phyloP scores from a whole-genome alignment of 2,888 invertebrate species.

The Acanthopleura granulata region DNA sequence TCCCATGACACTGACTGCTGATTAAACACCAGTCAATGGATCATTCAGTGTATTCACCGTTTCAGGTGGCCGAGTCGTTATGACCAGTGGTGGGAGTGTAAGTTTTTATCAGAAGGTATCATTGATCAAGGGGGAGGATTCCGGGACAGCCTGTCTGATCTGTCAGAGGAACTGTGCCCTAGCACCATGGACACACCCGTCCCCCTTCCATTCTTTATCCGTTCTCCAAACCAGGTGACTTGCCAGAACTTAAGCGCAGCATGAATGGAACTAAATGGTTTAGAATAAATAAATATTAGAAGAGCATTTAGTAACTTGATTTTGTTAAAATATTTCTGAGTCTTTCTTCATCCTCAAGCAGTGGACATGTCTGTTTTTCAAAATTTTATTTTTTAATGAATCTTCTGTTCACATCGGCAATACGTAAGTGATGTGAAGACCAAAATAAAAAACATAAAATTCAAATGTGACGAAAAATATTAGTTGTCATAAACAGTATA shows the following conservation, averaged over 20 bases:
- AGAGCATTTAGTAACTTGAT: background rate
- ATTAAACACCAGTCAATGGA: too few relatives aligned
- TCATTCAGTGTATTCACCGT: background rate
- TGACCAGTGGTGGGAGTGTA: conserved; percentile 71
- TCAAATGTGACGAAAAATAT: too few relatives aligned
- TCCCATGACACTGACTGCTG: too few relatives aligned
- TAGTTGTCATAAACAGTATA: too few relatives aligned
- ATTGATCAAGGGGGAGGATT: conserved; percentile 70
- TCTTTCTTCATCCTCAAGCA: too few relatives aligned
- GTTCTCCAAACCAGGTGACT: conserved; percentile 67
- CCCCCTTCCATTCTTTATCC: conserved; percentile 65
- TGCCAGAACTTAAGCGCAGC: background rate
- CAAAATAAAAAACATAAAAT: too few relatives aligned
- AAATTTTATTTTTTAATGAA: too few relatives aligned
- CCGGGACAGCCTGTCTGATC: conserved; percentile 68
- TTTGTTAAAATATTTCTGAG: background rate
- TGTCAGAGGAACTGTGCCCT: conserved; percentile 69
- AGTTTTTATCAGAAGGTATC: conserved; percentile 68
- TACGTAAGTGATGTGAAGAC: too few relatives aligned
- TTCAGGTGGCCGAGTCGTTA: conserved; percentile 62
- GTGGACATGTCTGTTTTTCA: too few relatives aligned
- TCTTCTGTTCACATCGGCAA: too few relatives aligned
- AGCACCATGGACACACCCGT: conserved; percentile 52
- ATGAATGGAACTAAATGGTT: background rate
- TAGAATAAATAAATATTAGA: background rate